Base-by-base conservation (phyloP, 35 echinoderm and acorn worm species). In the Apostichopus parvimensis region DNA sequence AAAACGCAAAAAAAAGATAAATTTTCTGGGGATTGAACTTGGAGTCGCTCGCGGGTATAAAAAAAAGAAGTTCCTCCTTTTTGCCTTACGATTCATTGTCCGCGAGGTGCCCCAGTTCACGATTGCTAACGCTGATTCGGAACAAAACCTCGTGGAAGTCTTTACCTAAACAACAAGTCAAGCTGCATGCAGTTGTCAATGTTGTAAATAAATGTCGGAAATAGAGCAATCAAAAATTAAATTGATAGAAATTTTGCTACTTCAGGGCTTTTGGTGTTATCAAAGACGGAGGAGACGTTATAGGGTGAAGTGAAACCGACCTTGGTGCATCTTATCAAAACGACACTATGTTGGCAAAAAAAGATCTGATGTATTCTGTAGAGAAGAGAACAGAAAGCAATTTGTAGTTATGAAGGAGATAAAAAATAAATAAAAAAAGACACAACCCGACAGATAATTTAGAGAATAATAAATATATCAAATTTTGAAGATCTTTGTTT, bases 221-320 rank as follows among this genome's bases (percentile, higher is more conserved):
- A 84, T 84, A 84, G 81, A 84, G 81, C 81, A 84, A 84, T 84
- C 81, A 84, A 84, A 84, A 84, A 84, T 84, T 84, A 84, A 84
- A 84, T 84, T 84, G 81, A 84, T 84, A 84, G 53, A 84, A 45
- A 58, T 11, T 84, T 84, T 84, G 17, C 18, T 58, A 56, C 81
- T 84, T 56, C 1, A 23, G 81, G 81, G 13, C 52, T n/a, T 75
- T 75, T 75, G 15, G 12, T 61, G 58, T 61, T 61, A 61, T 61
- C 7, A 61, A 61, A 12, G 7, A 61, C 12, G 58, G 58, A 61
- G 58, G 12, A 61, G 58, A 8, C 3, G 34, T 45, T 45, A 45
- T 61, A 61, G 58, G 58, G 58, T 61, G 58, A 61, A 61, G 58
- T 9, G 58, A 12, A 61, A 61, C 58, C 58, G 58, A 61, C 58